These are phyloP conservation scores for Drosophila punjabiensis DNA, from an alignment of 1,140 invertebrate species.

Conservation along the genomic window DNA sequence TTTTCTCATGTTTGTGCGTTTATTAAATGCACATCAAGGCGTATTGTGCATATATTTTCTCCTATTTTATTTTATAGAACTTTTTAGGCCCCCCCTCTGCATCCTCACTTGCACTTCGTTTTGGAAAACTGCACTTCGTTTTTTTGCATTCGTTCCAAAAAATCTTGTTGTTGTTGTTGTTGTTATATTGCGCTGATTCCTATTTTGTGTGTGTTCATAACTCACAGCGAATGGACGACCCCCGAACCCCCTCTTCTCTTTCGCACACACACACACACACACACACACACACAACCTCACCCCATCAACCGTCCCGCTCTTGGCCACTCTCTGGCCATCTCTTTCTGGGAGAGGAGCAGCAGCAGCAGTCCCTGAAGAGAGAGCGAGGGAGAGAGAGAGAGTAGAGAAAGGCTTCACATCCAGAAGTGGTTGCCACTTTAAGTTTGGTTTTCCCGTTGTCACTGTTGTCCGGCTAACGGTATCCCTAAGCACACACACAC, in stretches of 20 bases:
- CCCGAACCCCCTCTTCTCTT: not conserved
- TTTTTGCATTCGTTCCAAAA: constrained; percentile 12
- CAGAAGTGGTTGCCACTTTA: constrained; percentile 41
- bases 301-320: constrained; percentile 11
- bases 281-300: constrained; percentile 1
- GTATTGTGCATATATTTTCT: constrained; percentile 9
- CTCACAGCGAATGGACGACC: constrained; percentile 14
- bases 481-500: constrained; percentile 10
- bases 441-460: constrained; percentile 37
- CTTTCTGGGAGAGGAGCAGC: constrained; percentile 9
- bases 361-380: constrained; percentile 11
- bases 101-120: not conserved
- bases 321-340: constrained; percentile 22
- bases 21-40: constrained; percentile 62
- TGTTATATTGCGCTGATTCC: constrained; percentile 10
- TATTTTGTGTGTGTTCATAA: constrained; percentile 24
- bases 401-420: constrained; percentile 33
- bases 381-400: constrained; percentile 2
- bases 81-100: not conserved
- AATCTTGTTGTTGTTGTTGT: not conserved
- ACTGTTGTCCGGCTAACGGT: constrained; percentile 41
- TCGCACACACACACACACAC: not conserved
- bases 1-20: constrained; percentile 24
- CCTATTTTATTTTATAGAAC: not conserved
- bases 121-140: constrained; percentile 10